phyloP scores from a whole-genome alignment of 2,113 vertebrate species.

The Platichthys flesus region DNA sequence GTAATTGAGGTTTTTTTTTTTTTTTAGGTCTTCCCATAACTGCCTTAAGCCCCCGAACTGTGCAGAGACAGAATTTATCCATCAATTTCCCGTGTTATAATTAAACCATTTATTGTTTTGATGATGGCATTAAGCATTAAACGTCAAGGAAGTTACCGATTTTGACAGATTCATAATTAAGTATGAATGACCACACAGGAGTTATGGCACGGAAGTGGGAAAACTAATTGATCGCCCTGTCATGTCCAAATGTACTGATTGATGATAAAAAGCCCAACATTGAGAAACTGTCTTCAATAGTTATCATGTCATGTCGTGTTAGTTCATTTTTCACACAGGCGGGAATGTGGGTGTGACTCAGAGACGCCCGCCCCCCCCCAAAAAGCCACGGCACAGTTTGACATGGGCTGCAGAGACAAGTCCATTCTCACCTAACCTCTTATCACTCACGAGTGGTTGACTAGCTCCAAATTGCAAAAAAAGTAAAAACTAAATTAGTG shows the following conservation, averaged over 20 bases:
- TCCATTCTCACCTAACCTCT: too few species aligned
- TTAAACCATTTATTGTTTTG: slow-evolving; percentile 61
- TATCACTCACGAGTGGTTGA: background rate
- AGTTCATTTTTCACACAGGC: slow-evolving; percentile 54
- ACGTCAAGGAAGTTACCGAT: slow-evolving; percentile 59
- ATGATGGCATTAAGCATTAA: slow-evolving; percentile 53
- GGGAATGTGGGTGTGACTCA: background rate
- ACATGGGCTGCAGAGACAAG: too few species aligned
- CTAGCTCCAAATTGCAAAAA: slow-evolving; percentile 83
- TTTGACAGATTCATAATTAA: slow-evolving; percentile 68
- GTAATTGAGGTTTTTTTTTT: slow-evolving; percentile 70
- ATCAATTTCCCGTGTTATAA: slow-evolving; percentile 36
- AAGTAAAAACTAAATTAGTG: background rate
- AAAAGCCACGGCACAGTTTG: too few species aligned
- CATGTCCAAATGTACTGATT: slow-evolving; percentile 65
- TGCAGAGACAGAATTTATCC: slow-evolving; percentile 52
- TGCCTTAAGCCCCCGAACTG: slow-evolving; percentile 56
- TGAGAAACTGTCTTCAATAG: slow-evolving; percentile 62
- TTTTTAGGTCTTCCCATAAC: slow-evolving; percentile 60
- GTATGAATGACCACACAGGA: slow-evolving; percentile 76
- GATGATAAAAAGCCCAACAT: slow-evolving; percentile 56
- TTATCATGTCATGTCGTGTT: slow-evolving; percentile 65
- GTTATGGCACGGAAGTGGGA: slow-evolving; percentile 66
- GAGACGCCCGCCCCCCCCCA: background rate
- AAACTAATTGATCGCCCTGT: slow-evolving; percentile 64